These are phyloP conservation scores for Phrixothrix hirtus DNA, from an alignment of 2,888 invertebrate species.

Conservation along the genomic window DNA sequence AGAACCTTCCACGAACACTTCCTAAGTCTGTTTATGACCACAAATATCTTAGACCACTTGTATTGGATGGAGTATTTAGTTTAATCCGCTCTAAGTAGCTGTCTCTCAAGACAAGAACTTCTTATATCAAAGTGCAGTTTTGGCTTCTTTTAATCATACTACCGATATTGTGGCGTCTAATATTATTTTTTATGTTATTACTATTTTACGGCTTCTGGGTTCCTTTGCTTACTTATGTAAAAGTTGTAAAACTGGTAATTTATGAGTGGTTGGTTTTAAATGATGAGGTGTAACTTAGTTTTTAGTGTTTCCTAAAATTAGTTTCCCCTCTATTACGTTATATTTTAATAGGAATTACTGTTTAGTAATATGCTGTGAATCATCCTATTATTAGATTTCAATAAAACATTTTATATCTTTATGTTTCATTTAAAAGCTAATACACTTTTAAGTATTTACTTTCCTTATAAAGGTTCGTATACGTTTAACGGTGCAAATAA, in stretches of 20 bases:
- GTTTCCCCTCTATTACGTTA: neutral
- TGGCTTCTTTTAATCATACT: neutral
- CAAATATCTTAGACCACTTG: constrained; percentile 37
- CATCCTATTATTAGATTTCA: neutral
- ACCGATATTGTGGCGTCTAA: neutral
- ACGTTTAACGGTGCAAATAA: too few relatives aligned
- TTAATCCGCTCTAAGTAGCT: constrained; percentile 45
- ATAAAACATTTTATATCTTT: too few relatives aligned
- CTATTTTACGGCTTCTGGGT: neutral
- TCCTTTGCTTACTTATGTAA: constrained; percentile 2
- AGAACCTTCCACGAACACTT: constrained; percentile 37
- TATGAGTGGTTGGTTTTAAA: constrained; percentile 2
- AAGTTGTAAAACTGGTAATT: constrained; percentile 3
- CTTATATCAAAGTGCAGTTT: too few relatives aligned
- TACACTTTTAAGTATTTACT: too few relatives aligned
- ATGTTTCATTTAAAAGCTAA: too few relatives aligned
- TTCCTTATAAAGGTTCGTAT: too few relatives aligned
- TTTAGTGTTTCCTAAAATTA: constrained; percentile 7
- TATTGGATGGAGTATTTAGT: constrained; percentile 33
- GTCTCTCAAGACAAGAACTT: constrained; percentile 32
- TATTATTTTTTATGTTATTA: neutral
- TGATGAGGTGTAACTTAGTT: constrained; percentile 3
- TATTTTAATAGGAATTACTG: too few relatives aligned
- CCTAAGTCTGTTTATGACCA: constrained; percentile 43
- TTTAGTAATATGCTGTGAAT: too few relatives aligned